phyloP scores from a whole-genome alignment of 2,113 vertebrate genomes.

The Micromys minutus region DNA sequence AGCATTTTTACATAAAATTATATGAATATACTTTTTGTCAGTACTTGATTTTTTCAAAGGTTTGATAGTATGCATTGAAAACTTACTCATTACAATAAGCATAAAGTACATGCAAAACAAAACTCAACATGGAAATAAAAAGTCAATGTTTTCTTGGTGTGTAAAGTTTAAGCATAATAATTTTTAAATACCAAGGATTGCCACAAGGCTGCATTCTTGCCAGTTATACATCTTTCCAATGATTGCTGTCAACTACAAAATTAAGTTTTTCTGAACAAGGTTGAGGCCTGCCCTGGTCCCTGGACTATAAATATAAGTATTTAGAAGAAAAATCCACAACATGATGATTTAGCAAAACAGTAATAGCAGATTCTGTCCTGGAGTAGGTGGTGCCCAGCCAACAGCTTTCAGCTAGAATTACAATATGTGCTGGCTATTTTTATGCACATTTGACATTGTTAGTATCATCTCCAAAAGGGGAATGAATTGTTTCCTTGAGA shows the following conservation, averaged over 20 bases:
- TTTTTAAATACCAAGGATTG: no score
- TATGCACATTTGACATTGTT: neutral
- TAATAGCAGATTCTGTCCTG: neutral
- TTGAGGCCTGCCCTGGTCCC: no score
- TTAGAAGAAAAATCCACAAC: neutral
- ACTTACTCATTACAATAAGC: no score
- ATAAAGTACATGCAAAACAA: no score
- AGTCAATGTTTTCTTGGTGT: no score
- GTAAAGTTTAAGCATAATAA: no score
- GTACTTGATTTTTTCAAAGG: no score
- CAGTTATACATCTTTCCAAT: neutral
- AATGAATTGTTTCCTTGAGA: neutral
- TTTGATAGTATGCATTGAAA: no score
- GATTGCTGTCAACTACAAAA: neutral
- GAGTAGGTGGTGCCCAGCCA: neutral
- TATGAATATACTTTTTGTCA: no score
- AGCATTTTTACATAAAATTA: no score
- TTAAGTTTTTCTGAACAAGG: neutral
- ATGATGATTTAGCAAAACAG: neutral
- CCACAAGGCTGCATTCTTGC: neutral
- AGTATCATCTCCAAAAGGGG: neutral
- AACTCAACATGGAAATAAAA: no score
- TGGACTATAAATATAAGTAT: neutral
- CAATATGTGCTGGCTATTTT: neutral
- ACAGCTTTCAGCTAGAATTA: neutral